Evolutionary conservation across 2,888 invertebrate species (phyloP), one percentile per base, ranked within the genome.

Genomic region (Dexiosoma caninum): DNA sequence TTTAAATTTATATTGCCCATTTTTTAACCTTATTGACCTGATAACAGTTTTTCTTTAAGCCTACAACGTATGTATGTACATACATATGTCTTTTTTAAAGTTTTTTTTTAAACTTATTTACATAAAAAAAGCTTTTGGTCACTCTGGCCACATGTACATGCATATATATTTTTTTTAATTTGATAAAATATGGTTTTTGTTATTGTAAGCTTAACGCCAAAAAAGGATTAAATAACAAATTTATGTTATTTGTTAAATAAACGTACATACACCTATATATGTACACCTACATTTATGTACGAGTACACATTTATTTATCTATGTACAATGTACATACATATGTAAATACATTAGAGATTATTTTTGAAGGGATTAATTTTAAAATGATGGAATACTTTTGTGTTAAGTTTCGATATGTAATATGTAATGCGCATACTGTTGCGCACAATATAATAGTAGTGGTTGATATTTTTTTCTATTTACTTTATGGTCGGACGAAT

Each of bases 41-140:
- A 60, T 69, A 69, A 60, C 42, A 32, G 42, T 23, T 40, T 32
- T 64, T 37, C 10, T 44, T 32, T 75, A 64, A 64, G 21, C 64
- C 49, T 27, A 16, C 14, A 49, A 2, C 23, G 9, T 27, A 14
- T 14, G n/a, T 35, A 32, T 14, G n/a, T n/a, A n/a, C n/a, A n/a
- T 14, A 7, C 9, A n/a, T 9, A 12, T 21, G 30, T 12, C 6
- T 57, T 37, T 40, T 30, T 51, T 27, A n/a, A n/a, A n/a, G 3
- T 27, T 30, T 27, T 32, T 42, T n/a, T n/a, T 44, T 40, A 1
- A 71, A 19, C 16, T 27, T 35, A 9, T 37, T 30, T 42, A 10
- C 10, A 12, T 16, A 12, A 32, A 51, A 60, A 60, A 49, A 23
- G 3, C 14, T 46, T 30, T 51, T 60, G 60, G 71, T 53, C 14